These are phyloP conservation scores for Listrodromus nycthemerus DNA, from an alignment of 2,888 invertebrate genomes.

Conservation along the genomic window DNA sequence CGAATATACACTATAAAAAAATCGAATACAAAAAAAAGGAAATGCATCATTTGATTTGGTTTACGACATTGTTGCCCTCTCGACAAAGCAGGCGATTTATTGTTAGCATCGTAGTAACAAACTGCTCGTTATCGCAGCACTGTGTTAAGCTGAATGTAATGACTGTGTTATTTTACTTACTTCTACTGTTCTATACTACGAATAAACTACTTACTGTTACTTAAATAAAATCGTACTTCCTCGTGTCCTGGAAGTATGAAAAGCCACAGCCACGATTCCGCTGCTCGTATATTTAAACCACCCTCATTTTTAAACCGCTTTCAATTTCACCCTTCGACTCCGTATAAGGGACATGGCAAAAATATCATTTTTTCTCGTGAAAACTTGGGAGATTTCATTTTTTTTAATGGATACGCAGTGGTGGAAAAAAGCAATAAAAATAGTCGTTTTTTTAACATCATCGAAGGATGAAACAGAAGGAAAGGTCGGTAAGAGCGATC, in stretches of 20 bases:
- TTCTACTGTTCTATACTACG: slow-evolving; percentile 56
- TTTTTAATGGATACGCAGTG: background rate
- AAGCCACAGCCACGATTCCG: slow-evolving; percentile 49
- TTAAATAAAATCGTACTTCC: slow-evolving; percentile 79
- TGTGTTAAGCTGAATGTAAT: slow-evolving; percentile 76
- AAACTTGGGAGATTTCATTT: background rate
- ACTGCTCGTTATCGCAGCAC: slow-evolving; percentile 68
- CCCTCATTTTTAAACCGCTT: too few relatives aligned
- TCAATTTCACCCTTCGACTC: too few relatives aligned
- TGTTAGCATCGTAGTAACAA: slow-evolving; percentile 17
- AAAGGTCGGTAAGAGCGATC: background rate
- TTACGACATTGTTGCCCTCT: slow-evolving; percentile 70
- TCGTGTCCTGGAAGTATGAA: slow-evolving; percentile 70
- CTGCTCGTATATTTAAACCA: background rate
- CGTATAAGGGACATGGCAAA: background rate
- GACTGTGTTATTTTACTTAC: slow-evolving; percentile 77
- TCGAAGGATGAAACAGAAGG: background rate
- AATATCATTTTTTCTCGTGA: too few relatives aligned
- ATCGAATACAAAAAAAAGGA: slow-evolving; percentile 47
- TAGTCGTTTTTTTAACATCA: background rate
- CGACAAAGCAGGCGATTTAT: slow-evolving; percentile 40
- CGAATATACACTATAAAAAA: slow-evolving; percentile 51
- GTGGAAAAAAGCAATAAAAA: background rate
- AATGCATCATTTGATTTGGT: slow-evolving; percentile 73
- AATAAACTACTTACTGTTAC: slow-evolving; percentile 73